Conservation (phyloP, 2,113 vertebrate species). For the Eolophus roseicapilla region DNA sequence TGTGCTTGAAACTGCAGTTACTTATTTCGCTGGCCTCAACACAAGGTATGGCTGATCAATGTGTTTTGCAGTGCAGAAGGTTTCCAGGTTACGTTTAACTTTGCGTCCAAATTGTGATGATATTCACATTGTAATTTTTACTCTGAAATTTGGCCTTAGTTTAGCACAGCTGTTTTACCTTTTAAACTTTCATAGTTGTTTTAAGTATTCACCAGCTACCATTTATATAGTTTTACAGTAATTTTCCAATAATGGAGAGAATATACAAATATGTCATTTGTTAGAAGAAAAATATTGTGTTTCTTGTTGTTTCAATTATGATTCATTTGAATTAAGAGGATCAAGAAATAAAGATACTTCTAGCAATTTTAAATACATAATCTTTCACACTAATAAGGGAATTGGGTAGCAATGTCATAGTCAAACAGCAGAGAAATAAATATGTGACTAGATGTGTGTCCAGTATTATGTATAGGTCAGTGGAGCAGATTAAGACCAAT, state of each 20-base stretch:
- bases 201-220: neutral
- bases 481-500: slow-evolving; percentile 60
- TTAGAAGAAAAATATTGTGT: neutral
- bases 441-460: slow-evolving; percentile 5
- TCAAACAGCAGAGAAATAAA: slow-evolving; percentile 7
- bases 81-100: neutral
- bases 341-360: neutral
- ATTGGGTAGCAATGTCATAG: neutral
- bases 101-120: neutral
- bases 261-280: neutral
- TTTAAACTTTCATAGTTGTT: neutral
- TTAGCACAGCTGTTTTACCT: neutral
- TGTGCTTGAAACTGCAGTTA: neutral
- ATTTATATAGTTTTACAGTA: neutral
- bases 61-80: neutral
- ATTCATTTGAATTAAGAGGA: neutral
- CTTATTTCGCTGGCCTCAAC: neutral
- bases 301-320: neutral
- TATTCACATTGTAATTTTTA: neutral
- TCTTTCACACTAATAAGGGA: slow-evolving; percentile 10
- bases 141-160: neutral
- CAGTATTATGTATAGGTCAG: slow-evolving; percentile 36
- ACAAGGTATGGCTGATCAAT: rapidly evolving
- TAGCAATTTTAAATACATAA: neutral
- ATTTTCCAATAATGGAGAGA: neutral